Evolutionary conservation across 2,888 invertebrate genomes (phyloP), one percentile per base, ranked within the genome.

Genomic region (Malthinus flaveolus): DNA sequence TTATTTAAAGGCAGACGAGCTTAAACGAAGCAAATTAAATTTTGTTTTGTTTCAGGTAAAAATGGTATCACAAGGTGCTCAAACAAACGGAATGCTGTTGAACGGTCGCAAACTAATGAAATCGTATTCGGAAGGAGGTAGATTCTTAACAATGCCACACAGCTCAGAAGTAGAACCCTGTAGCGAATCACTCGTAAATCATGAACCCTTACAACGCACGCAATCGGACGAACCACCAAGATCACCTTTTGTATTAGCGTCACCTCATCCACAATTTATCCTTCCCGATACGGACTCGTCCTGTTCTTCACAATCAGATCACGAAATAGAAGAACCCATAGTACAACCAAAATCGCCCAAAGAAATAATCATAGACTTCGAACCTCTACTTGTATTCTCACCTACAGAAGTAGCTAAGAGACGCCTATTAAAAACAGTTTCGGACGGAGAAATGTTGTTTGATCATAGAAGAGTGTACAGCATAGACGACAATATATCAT

Each of bases 21-120:
- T 31, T 47, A 36, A n/a, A 35, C 23, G 10, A 12, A 7, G 9
- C 31, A 7, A 4, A 32, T n/a, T 31, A 36, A 37, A 39, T 15
- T 37, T 32, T 32, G 9, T 33, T 15, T 15, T 23, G 37, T 51
- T 78, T 50, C 68, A 89, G 84, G 91, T 93, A 12, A 90, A 89
- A 77, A 93, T 93, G 87, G 91, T 93, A 42, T 93, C 93, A 8
- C 93, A 93, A 74, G 93, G 92, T 12, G 93, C 93, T 7, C 93
- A 94, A 80, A 94, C 93, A 1, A 94, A 94, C 78, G 93, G 93
- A 1, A 80, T 86, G 58, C 80, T 86, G 55, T 77, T 83, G 59
- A 87, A 86, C 71, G 85, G 86, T n/a, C 83, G 92, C 67, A 89
- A 90, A 78, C 80, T 93, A 61, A 90, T 89, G 37, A 93, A 93